phyloP scores from a whole-genome alignment of 1,140 invertebrate genomes.

The Aphelenchoides besseyi region DNA sequence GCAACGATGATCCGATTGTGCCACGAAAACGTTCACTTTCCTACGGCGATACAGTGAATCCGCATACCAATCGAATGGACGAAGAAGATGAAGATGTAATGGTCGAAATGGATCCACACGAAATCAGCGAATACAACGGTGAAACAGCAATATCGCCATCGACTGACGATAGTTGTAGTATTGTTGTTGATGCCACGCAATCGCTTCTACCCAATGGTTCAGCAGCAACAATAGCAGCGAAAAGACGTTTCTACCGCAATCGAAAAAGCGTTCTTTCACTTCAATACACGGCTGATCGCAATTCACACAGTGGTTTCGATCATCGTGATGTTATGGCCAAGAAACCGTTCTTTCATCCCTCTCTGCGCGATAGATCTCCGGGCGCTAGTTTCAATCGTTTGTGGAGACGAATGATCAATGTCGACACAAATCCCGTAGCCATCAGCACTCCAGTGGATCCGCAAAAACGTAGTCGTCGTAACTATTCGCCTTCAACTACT shows the following conservation, averaged over 20 bases:
- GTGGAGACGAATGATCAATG: constrained; percentile 28
- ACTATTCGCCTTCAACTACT: too few species aligned
- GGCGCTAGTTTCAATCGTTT: constrained; percentile 35
- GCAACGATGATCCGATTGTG: not conserved
- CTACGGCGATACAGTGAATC: constrained; percentile 11
- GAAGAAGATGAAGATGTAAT: constrained; percentile 3
- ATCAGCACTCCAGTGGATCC: not conserved
- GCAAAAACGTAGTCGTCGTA: too few species aligned
- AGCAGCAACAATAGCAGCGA: not conserved
- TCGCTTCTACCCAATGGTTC: constrained; percentile 11
- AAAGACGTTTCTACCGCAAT: not conserved
- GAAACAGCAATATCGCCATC: not conserved
- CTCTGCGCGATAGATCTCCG: constrained; percentile 34
- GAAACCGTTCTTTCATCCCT: constrained; percentile 33
- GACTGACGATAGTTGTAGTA: not conserved
- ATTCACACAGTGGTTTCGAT: not conserved
- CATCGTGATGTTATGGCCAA: constrained; percentile 19
- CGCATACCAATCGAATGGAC: not conserved
- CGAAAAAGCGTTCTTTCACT: constrained; percentile 4
- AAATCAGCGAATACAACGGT: not conserved
- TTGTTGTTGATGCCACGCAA: not conserved
- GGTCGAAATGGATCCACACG: not conserved
- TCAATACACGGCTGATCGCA: not conserved
- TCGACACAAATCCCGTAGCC: not conserved
- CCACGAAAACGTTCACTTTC: constrained; percentile 15